Conservation (phyloP, 1,140 invertebrate genomes). For the Diploscapter pachys region DNA sequence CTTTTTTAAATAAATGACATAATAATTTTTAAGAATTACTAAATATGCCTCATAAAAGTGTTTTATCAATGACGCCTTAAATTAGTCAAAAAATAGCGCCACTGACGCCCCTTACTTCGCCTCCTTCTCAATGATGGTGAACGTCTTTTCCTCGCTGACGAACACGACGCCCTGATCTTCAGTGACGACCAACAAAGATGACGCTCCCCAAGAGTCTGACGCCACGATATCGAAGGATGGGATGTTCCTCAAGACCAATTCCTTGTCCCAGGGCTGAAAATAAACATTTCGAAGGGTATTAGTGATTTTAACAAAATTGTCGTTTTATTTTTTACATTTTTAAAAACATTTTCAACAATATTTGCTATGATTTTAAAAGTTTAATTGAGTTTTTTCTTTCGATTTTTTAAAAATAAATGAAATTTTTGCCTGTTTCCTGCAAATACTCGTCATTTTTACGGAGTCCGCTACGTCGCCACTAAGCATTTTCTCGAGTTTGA, state of each 20-base stretch:
- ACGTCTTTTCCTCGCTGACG: slow-evolving; percentile 23
- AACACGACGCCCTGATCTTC: slow-evolving; percentile 30
- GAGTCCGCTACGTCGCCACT: slow-evolving; percentile 28
- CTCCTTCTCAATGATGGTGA: slow-evolving; percentile 15
- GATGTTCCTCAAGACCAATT: slow-evolving; percentile 21
- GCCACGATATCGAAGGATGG: slow-evolving; percentile 25
- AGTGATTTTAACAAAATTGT: too few relatives aligned
- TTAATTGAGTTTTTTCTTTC: too few relatives aligned
- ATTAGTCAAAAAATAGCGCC: too few relatives aligned
- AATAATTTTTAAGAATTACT: too few relatives aligned
- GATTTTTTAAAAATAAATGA: too few relatives aligned
- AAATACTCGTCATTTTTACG: slow-evolving; percentile 27
- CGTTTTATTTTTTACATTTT: too few relatives aligned
- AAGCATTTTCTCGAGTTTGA: slow-evolving; percentile 33
- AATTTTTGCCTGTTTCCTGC: slow-evolving; percentile 21
- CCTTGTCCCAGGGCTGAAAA: slow-evolving; percentile 30
- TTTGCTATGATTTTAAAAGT: too few relatives aligned
- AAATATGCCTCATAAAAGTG: too few relatives aligned
- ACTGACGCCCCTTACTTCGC: not conserved
- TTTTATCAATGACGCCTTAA: too few relatives aligned
- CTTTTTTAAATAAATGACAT: too few relatives aligned
- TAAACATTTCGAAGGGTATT: too few relatives aligned
- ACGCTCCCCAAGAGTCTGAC: slow-evolving; percentile 26
- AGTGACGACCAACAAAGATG: slow-evolving; percentile 19
- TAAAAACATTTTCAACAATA: too few relatives aligned